These are phyloP conservation scores for Zelleria hepariella DNA, from an alignment of 2,888 invertebrate species.

Conservation along the genomic window DNA sequence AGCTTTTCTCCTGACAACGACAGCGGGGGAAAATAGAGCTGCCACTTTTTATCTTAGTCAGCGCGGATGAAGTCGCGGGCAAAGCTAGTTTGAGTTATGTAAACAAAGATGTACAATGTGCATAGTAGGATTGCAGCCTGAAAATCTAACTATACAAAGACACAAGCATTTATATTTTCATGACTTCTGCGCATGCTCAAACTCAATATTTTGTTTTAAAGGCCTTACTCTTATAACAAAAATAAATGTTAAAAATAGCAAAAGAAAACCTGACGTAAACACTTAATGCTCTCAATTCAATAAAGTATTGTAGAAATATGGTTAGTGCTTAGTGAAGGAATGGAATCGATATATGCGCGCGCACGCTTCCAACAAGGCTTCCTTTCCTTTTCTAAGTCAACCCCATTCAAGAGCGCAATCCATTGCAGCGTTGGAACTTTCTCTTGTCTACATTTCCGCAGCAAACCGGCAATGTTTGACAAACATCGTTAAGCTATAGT, in stretches of 20 bases:
- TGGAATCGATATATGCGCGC: slow-evolving; percentile 61
- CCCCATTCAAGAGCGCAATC: not conserved
- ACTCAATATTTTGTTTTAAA: not conserved
- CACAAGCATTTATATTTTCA: not conserved
- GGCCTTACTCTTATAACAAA: not conserved
- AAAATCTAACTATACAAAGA: not conserved
- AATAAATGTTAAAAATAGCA: not conserved
- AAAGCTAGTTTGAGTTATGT: not conserved
- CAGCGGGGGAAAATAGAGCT: no score
- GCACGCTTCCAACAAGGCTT: slow-evolving; percentile 45
- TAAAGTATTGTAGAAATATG: slow-evolving; percentile 39
- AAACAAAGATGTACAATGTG: not conserved
- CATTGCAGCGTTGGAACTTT: not conserved
- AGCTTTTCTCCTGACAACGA: no score
- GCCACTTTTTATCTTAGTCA: no score
- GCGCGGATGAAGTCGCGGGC: no score
- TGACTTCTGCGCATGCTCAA: not conserved
- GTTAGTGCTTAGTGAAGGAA: slow-evolving; percentile 35
- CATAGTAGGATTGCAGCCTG: not conserved
- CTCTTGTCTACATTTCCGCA: not conserved
- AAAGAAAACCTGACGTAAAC: slow-evolving; percentile 10
- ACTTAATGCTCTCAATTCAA: slow-evolving; percentile 46
- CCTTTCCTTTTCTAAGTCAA: slow-evolving; percentile 14
- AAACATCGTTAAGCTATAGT: not conserved
- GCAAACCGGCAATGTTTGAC: not conserved